Evolutionary conservation across 1,140 invertebrate species (phyloP).

Genomic region (Drosophila arawakana): DNA sequence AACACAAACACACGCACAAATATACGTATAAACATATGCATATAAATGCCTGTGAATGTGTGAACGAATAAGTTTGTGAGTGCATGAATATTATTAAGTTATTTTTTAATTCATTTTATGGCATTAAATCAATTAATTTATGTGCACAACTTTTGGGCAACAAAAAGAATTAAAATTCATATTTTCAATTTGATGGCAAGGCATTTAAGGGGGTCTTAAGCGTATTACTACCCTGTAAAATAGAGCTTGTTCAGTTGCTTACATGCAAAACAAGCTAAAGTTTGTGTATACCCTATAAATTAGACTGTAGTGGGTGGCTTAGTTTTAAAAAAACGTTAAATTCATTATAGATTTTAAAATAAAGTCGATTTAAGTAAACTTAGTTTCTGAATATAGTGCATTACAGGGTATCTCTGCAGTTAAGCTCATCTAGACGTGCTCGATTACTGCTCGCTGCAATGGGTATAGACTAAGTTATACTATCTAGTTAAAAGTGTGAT

Average conservation of each 20-base stretch:
- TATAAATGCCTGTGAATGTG: not conserved
- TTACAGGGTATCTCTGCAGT: no score
- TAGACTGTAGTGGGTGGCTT: no score
- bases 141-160: slow-evolving; percentile 59
- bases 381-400: no score
- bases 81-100: slow-evolving; percentile 10
- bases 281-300: no score
- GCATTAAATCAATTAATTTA: slow-evolving; percentile 70
- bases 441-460: no score
- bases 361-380: no score
- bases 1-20: not conserved
- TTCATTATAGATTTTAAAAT: no score
- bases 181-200: slow-evolving; percentile 5
- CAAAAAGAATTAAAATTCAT: slow-evolving; percentile 54
- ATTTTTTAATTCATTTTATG: slow-evolving; percentile 61
- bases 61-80: not conserved
- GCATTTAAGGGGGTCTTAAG: not conserved
- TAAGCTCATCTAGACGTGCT: no score
- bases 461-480: no score
- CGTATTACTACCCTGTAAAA: not conserved
- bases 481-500: no score
- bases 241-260: no score
- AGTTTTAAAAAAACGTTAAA: no score
- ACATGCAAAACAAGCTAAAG: not conserved
- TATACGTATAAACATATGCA: not conserved